These are phyloP conservation scores for Campoplex capitator DNA, from an alignment of 2,888 invertebrate species.

Conservation along the genomic window DNA sequence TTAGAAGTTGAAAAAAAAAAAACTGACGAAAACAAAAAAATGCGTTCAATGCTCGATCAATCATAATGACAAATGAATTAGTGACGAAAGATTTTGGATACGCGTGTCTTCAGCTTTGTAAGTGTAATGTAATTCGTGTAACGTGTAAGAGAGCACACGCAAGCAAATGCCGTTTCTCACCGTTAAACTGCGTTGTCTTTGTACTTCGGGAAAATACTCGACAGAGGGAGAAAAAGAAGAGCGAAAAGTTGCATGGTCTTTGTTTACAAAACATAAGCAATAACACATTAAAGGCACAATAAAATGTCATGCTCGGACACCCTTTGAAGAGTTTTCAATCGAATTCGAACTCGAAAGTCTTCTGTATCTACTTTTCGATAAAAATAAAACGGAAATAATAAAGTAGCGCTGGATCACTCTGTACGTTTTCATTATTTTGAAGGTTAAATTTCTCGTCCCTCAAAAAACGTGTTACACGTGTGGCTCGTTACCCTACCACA, in stretches of 20 bases:
- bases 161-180: slow-evolving; percentile 21
- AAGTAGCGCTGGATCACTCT: not conserved
- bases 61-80: slow-evolving; percentile 3
- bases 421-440: not conserved
- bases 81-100: not conserved
- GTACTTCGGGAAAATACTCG: slow-evolving; percentile 7
- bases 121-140: slow-evolving; percentile 17
- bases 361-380: not conserved
- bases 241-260: not conserved
- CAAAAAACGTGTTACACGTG: slow-evolving; percentile 37
- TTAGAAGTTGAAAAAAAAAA: not conserved
- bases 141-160: not conserved
- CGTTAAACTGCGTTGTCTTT: slow-evolving; percentile 18
- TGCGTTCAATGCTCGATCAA: slow-evolving; percentile 23
- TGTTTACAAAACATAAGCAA: slow-evolving; percentile 16
- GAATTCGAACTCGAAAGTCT: not conserved
- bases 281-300: not conserved
- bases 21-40: not conserved
- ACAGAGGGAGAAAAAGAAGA: slow-evolving; percentile 1
- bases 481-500: slow-evolving; percentile 34
- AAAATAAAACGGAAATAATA: slow-evolving; percentile 36
- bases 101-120: slow-evolving; percentile 29
- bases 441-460: slow-evolving; percentile 25
- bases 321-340: not conserved
- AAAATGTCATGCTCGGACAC: not conserved